Conservation (phyloP, 2,888 invertebrate genomes). For the Hypena proboscidalis region DNA sequence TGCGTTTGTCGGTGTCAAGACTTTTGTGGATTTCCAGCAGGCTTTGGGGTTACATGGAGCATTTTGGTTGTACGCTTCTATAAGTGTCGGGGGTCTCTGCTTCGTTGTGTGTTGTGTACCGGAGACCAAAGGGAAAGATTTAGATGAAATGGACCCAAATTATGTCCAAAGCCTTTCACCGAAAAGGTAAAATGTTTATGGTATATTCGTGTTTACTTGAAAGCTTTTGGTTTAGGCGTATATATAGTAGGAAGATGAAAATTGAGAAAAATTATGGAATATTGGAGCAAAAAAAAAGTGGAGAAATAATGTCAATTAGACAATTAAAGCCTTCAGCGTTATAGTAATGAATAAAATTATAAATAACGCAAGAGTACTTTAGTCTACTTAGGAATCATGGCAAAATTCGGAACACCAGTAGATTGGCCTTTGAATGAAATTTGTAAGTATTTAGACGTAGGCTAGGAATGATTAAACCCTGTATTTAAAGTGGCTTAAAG, state of each 20-base stretch:
- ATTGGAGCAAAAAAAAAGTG: not conserved
- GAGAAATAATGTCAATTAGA: slow-evolving; percentile 10
- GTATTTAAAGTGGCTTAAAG: slow-evolving; percentile 32
- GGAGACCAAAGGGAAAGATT: slow-evolving; percentile 95
- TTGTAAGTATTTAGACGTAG: slow-evolving; percentile 19
- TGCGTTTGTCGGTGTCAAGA: slow-evolving; percentile 94
- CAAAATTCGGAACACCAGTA: slow-evolving; percentile 12
- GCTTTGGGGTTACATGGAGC: slow-evolving; percentile 92
- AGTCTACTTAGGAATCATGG: no score
- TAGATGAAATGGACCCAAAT: slow-evolving; percentile 94
- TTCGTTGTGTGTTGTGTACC: slow-evolving; percentile 95
- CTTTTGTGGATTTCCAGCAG: slow-evolving; percentile 93
- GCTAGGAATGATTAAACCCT: slow-evolving; percentile 26
- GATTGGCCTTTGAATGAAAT: slow-evolving; percentile 8
- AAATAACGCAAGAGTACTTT: no score
- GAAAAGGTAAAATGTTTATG: slow-evolving; percentile 63
- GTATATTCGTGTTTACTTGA: slow-evolving; percentile 37
- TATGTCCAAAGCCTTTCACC: slow-evolving; percentile 82
- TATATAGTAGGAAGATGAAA: slow-evolving; percentile 15
- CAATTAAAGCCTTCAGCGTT: not conserved
- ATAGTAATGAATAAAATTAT: no score
- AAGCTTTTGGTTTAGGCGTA: slow-evolving; percentile 34
- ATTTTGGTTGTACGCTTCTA: slow-evolving; percentile 94
- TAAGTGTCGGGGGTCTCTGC: slow-evolving; percentile 92
- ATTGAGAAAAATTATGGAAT: not conserved